phyloP scores from a whole-genome alignment of 2,113 vertebrate genomes.

The Mugil cephalus region DNA sequence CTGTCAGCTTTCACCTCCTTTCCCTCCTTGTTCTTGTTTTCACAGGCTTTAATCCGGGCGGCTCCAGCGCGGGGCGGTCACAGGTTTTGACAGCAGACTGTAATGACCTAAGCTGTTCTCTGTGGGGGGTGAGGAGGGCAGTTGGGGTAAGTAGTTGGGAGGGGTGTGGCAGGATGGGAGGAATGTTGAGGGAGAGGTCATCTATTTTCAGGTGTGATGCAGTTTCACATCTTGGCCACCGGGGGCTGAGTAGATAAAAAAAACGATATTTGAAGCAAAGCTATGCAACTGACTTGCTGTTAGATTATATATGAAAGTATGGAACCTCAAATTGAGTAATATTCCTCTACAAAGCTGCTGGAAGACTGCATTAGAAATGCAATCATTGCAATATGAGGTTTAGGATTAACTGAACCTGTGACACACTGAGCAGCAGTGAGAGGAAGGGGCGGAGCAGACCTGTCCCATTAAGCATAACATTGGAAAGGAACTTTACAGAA shows the following conservation, averaged over 20 bases:
- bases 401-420: too few species aligned
- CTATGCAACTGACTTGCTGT: too few species aligned
- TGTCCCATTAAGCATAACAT: too few species aligned
- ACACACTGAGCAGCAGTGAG: too few species aligned
- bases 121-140: constrained; percentile 63
- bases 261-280: background rate
- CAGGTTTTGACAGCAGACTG: constrained; percentile 85
- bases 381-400: too few species aligned
- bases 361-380: too few species aligned
- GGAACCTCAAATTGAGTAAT: too few species aligned
- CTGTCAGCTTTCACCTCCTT: constrained; percentile 78
- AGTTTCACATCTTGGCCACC: constrained; percentile 47
- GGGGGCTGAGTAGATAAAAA: constrained; percentile 42
- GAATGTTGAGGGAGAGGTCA: constrained; percentile 65
- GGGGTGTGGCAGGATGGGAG: constrained; percentile 29
- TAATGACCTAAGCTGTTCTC: constrained; percentile 85
- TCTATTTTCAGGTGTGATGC: constrained; percentile 51
- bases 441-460: too few species aligned
- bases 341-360: too few species aligned
- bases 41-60: constrained; percentile 80
- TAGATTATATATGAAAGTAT: too few species aligned
- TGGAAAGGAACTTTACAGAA: too few species aligned
- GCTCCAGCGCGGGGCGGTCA: constrained; percentile 78
- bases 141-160: constrained; percentile 44
- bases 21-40: constrained; percentile 76